Evolutionary conservation across 1,140 invertebrate genomes (phyloP), one percentile per base, ranked within the genome.

Genomic region (Helicoverpa armigera): DNA sequence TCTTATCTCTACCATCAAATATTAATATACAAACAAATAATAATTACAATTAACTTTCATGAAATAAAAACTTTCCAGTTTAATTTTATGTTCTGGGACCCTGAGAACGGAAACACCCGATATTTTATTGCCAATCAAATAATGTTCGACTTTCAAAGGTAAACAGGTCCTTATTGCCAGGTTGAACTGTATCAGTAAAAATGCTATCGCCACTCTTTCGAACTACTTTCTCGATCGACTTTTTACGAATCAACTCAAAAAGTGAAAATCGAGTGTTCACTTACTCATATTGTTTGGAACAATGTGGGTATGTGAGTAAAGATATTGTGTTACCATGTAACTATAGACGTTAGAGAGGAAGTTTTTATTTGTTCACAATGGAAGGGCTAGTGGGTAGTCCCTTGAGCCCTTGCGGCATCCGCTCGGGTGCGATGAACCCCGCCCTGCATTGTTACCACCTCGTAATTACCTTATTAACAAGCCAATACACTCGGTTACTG

Each of bases 381-480:
- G 58, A 53, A 73, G 67, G 69, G 75, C 69, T 53, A 72, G 43
- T 51, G 58, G 43, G 51, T 70, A 50, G 51, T 61, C 16, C 70
- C 50, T 31, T 51, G 12, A 54, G 70, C 63, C 81, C 76, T 70
- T 48, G 48, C 43, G 53, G 63, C 53, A 75, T 82, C 81, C 74
- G 74, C 43, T 54, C 74, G 67, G 51, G 82, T 65, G 60, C 79
- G 77, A 79, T 84, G 79, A 82, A 81, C 80, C 80, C 65, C 61
- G 13, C 43, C 56, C 74, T 50, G 48, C 70, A 80, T 79, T 78
- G 78, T 82, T 63, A 61, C 83, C 61, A 80, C 82, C 82, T 83
- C 69, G 77, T 86, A 85, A 88, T 84, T 81, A 83, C 80, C 82
- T 85, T 82, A 86, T 85, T 87, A 83, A 85, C 83, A 65, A 82